Base-by-base conservation (phyloP, 2,888 invertebrate species). In the Ophion costatus region DNA sequence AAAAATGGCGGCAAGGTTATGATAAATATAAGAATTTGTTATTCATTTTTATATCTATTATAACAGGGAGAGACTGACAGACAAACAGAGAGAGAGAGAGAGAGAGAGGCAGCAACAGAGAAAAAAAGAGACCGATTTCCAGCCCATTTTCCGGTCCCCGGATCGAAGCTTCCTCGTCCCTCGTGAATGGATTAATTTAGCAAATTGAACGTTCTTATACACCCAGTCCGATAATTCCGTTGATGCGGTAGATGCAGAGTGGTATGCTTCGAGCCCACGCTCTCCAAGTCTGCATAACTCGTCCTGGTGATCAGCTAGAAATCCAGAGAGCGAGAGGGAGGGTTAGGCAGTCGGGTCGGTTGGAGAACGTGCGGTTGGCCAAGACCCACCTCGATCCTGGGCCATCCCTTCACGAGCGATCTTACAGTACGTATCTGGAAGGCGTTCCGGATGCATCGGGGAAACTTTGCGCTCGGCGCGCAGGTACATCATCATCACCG, bases 121-220 rank as follows among this genome's bases (percentile, higher is more conserved):
- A 57, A 29, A 20, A 56, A 42, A 51, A 70, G 69, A 63, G 51
- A 14, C 20, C 14, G 67, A 73, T 56, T 29, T 45, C 56, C 63
- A 38, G 51, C 66, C 14, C 61, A 70, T 70, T 83, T 79, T 73
- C 73, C 29, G 66, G 73, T 78, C 38, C 67, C 63, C n/a, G 61
- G 51, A 5, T 11, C 33, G 24, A 42, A 80, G 56, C 80, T 73
- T 63, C 51, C 51, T 22, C 80, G 66, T 61, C 63, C 67, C 63
- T 76, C 76, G 84, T 88, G 86, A 88, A 86, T 87, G 91, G 88
- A 93, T 93, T 93, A 93, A 93, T 93, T 92, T 92, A 90, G 89
- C 90, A 92, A 93, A 93, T 93, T 93, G 92, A 91, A 91, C 90
- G 92, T 92, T 92, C 92, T 92, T 92, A 91, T 91, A 92, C 92